Conservation (phyloP, 1,140 invertebrate genomes). For the Nomia melanderi region DNA sequence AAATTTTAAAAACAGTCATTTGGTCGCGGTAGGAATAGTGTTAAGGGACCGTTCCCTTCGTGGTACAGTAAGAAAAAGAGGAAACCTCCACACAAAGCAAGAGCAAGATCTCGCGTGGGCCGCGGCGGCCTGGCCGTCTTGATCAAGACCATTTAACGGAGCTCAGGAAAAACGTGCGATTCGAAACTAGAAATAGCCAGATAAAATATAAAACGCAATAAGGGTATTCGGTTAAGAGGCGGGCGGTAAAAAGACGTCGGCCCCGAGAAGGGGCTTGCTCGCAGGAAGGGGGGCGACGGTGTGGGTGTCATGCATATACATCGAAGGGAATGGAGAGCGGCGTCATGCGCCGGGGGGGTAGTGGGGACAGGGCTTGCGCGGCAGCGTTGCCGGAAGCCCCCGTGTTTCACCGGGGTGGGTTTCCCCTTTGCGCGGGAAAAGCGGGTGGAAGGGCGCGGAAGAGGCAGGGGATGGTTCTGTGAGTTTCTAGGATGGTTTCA, state of each 20-base stretch:
- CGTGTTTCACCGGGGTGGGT: conserved; percentile 71
- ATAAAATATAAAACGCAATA: conserved; percentile 79
- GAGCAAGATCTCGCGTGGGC: not conserved
- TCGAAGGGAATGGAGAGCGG: conserved; percentile 64
- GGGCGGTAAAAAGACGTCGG: conserved; percentile 47
- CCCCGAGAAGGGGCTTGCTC: not conserved
- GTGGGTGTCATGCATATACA: conserved; percentile 71
- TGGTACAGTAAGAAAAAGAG: too few species aligned
- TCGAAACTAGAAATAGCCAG: conserved; percentile 65
- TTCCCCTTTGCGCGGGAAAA: conserved; percentile 49
- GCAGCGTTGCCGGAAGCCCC: conserved; percentile 69
- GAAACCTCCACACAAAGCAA: not conserved
- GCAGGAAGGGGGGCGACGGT: not conserved
- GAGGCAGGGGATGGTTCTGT: conserved; percentile 49
- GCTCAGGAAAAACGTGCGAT: conserved; percentile 35
- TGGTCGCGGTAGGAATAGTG: too few species aligned
- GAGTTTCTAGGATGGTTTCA: conserved; percentile 61
- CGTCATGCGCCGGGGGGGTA: conserved; percentile 66
- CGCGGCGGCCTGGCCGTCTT: not conserved
- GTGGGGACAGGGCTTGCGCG: conserved; percentile 74
- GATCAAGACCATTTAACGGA: conserved; percentile 40
- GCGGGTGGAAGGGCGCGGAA: conserved; percentile 38
- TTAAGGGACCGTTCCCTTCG: too few species aligned
- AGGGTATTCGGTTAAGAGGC: conserved; percentile 67
- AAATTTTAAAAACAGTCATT: too few species aligned